Percentiles rank a stretch among this genome's conserved stretches.
Evolutionary conservation across 2,888 invertebrate genomes (phyloP).

Genomic region (Heliconius sara): DNA sequence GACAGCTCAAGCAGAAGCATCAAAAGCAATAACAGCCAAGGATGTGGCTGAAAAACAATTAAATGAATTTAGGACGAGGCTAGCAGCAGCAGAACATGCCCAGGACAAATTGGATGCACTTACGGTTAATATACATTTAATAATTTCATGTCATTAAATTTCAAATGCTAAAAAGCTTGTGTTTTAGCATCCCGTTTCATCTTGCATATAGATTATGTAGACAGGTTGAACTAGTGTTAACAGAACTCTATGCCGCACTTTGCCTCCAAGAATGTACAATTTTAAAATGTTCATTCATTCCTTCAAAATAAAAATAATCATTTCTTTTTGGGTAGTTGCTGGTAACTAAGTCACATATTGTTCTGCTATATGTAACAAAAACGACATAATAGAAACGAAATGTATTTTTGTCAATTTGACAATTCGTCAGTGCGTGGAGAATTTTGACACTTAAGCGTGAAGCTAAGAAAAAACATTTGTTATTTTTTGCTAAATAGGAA

Average conservation of each 20-base stretch:
- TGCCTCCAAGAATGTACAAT: neutral
- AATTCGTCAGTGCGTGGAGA: no score
- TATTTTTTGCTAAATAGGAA: slow-evolving; percentile 79
- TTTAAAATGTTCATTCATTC: no score
- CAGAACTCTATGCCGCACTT: neutral
- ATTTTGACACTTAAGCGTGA: no score
- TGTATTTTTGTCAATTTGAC: no score
- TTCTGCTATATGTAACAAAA: no score
- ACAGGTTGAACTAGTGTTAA: neutral
- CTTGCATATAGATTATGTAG: neutral
- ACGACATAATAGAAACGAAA: no score
- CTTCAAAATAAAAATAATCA: no score
- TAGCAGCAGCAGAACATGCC: slow-evolving; percentile 71
- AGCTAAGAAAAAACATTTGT: neutral
- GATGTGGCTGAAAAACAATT: slow-evolving; percentile 66
- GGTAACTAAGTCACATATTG: no score
- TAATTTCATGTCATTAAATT: neutral
- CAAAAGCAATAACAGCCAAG: slow-evolving; percentile 62
- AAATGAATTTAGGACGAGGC: slow-evolving; percentile 60
- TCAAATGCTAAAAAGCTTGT: neutral
- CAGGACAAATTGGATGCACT: slow-evolving; percentile 75
- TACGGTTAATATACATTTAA: slow-evolving; percentile 56
- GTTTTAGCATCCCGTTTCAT: neutral
- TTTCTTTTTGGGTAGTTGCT: no score
- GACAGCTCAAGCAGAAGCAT: slow-evolving; percentile 74